Evolutionary conservation across 1,140 invertebrate species (phyloP), one percentile per base, ranked within the genome.

Genomic region (Euura lappo): DNA sequence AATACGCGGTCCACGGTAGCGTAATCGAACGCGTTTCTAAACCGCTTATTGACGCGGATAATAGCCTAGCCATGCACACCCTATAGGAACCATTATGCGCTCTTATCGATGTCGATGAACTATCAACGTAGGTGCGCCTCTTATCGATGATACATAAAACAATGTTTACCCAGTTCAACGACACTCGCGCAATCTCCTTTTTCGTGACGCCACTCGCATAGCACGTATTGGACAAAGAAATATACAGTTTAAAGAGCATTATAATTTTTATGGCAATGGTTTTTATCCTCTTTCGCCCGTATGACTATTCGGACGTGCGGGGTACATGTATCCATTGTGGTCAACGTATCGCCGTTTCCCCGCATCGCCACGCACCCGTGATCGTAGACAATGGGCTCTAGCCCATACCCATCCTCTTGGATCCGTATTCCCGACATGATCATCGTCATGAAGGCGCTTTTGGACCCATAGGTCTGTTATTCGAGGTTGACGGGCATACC

Each of bases 401-500:
- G 51, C 3, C 28, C 28, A 28, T 28, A 28, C 28, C 28, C 51
- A 60, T 60, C 51, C 51, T 60, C 51, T 60, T 60, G 51, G 51
- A 60, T n/a, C 51, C 51, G 10, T n/a, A 8, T 60, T n/a, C 51
- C 8, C 51, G 51, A n/a, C 51, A 8, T 11, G 51, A 60, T 60
- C 28, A 28, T 28, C 51, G 51, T 60, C 51, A 60, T 60, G 51
- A 60, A 60, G 51, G 51, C 51, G 51, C 51, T 60, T 60, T 60
- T n/a, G 51, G 51, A 60, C 51, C 5, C 51, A 60, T 60, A 8
- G 51, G 13, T 8, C 51, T 60, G 51, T 60, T 60, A 60, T 81
- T 79, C 76, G 78, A 81, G 77, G 80, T 79, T 83, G 81, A 84
- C 79, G 81, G 76, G 79, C 81, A 78, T 82, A 77, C 79, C 81